These are phyloP conservation scores for Actias luna DNA, from an alignment of 2,888 invertebrate genomes.

Conservation along the genomic window DNA sequence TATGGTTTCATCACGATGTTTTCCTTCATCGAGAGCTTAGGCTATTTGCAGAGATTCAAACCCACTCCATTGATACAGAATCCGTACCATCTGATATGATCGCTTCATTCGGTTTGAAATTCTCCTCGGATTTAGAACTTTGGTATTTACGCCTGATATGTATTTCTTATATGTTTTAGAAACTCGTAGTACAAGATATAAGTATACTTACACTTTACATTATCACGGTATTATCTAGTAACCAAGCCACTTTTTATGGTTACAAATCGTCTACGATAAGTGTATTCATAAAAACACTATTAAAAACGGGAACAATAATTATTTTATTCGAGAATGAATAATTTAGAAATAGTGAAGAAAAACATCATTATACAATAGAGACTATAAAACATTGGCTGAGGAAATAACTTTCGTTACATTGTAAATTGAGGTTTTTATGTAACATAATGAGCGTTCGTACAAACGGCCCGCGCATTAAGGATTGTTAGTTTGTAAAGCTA, in stretches of 20 bases:
- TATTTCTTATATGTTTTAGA: too few relatives aligned
- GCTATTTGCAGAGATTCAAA: too few relatives aligned
- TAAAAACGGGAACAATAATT: not conserved
- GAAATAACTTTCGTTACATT: slow-evolving; percentile 40
- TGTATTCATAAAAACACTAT: not conserved
- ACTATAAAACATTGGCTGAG: slow-evolving; percentile 26
- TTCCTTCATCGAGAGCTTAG: too few relatives aligned
- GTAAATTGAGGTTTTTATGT: slow-evolving; percentile 42
- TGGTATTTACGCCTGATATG: too few relatives aligned
- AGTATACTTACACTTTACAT: too few relatives aligned
- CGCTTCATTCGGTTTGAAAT: too few relatives aligned
- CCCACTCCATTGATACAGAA: too few relatives aligned
- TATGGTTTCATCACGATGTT: too few relatives aligned
- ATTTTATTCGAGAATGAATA: not conserved
- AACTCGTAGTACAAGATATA: too few relatives aligned
- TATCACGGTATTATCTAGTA: not conserved
- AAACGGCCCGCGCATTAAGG: slow-evolving; percentile 54
- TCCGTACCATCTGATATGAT: too few relatives aligned
- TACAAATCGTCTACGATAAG: not conserved
- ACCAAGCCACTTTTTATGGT: not conserved
- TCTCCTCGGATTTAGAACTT: too few relatives aligned
- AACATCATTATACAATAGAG: slow-evolving; percentile 3
- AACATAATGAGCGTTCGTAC: slow-evolving; percentile 19
- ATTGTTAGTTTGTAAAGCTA: slow-evolving; percentile 62
- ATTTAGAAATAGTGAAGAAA: not conserved